These are phyloP conservation scores for Drosophila tsacasi DNA, from an alignment of 1,140 invertebrate genomes.

Conservation along the genomic window DNA sequence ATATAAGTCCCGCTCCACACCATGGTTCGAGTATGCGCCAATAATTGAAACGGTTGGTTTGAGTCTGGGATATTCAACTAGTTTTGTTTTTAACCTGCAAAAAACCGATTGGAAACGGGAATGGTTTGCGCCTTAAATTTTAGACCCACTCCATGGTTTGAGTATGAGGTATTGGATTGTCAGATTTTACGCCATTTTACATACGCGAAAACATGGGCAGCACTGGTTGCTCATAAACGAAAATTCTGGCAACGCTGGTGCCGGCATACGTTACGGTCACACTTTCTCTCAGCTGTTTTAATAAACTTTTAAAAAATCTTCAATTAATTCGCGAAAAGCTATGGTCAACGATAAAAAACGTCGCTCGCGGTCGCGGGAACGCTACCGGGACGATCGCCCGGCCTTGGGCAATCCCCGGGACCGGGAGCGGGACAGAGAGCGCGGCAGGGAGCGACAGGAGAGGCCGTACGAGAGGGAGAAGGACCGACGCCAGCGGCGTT, in stretches of 20 bases:
- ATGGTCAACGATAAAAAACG: conserved; percentile 87
- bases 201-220: too few relatives aligned
- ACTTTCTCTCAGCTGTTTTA: not conserved
- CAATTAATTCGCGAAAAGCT: not conserved
- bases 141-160: too few relatives aligned
- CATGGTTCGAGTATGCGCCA: not conserved
- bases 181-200: too few relatives aligned
- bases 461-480: conserved; percentile 63
- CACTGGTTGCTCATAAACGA: too few relatives aligned
- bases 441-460: conserved; percentile 54
- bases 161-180: too few relatives aligned
- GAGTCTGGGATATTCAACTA: too few relatives aligned
- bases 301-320: not conserved
- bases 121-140: too few relatives aligned
- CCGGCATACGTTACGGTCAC: not conserved
- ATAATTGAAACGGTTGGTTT: too few relatives aligned
- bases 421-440: conserved; percentile 63
- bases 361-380: conserved; percentile 86
- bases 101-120: too few relatives aligned
- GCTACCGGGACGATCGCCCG: conserved; percentile 67
- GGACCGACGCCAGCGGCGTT: conserved; percentile 78
- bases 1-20: too few relatives aligned
- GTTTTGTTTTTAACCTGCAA: too few relatives aligned
- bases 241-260: too few relatives aligned
- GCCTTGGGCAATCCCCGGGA: conserved; percentile 41